Conservation (phyloP, 2,888 invertebrate genomes). For the Metopia argyrocephala region DNA sequence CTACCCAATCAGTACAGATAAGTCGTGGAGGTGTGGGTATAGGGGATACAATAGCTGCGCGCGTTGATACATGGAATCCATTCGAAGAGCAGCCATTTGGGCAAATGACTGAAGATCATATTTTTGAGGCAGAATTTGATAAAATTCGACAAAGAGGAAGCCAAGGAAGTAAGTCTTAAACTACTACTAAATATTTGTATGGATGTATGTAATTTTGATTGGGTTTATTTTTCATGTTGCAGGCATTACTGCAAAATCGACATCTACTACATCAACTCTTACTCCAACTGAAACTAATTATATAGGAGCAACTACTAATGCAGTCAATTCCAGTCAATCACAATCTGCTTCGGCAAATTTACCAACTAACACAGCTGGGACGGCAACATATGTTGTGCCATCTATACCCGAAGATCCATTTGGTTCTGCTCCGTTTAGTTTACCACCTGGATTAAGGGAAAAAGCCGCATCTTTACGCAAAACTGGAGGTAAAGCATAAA, state of each 20-base stretch:
- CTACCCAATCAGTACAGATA: constrained; percentile 65
- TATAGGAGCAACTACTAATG: constrained; percentile 69
- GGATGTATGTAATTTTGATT: neutral
- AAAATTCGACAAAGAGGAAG: constrained; percentile 86
- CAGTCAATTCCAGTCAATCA: constrained; percentile 67
- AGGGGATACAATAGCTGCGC: constrained; percentile 62
- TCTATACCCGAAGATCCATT: constrained; percentile 86
- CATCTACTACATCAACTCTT: constrained; percentile 77
- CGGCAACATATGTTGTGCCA: constrained; percentile 45
- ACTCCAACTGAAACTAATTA: constrained; percentile 76
- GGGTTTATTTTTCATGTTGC: neutral
- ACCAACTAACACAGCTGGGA: constrained; percentile 28
- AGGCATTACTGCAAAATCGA: constrained; percentile 77
- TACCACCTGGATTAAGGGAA: constrained; percentile 81
- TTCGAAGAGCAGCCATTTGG: constrained; percentile 88
- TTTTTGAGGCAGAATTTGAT: constrained; percentile 91
- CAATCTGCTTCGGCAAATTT: constrained; percentile 31
- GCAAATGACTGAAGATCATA: constrained; percentile 88
- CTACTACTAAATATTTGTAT: neutral
- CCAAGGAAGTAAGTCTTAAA: constrained; percentile 83
- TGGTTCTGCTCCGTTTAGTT: constrained; percentile 89
- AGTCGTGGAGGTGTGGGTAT: constrained; percentile 61
- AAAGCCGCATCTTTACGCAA: constrained; percentile 77
- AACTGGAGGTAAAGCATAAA: constrained; percentile 79
- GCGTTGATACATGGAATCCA: constrained; percentile 88